Evolutionary conservation across 2,113 vertebrate species (phyloP).

Genomic region (Trematocara macrostoma): DNA sequence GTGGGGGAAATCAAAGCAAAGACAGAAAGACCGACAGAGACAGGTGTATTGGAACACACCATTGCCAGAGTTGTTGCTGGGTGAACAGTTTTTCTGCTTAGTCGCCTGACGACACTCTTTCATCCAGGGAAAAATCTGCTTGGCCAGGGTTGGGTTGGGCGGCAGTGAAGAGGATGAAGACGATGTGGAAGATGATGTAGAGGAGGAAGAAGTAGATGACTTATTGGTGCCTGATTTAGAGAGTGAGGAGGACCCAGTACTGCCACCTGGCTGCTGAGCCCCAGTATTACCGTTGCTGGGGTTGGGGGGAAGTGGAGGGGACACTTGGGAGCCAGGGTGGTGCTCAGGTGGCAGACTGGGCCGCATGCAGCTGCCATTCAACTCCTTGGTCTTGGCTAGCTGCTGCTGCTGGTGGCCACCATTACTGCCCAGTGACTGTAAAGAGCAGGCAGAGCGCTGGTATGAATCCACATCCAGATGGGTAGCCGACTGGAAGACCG

Average conservation of each 20-base stretch:
- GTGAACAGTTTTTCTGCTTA: slow-evolving; percentile 96
- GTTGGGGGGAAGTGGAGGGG: slow-evolving; percentile 80
- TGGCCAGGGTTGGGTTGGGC: slow-evolving; percentile 82
- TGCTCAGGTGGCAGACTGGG: slow-evolving; percentile 82
- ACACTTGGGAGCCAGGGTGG: slow-evolving; percentile 80
- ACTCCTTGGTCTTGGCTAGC: slow-evolving; percentile 86
- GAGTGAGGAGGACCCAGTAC: slow-evolving; percentile 37
- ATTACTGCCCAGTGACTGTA: slow-evolving; percentile 83
- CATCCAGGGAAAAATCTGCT: slow-evolving; percentile 99
- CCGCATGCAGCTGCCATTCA: slow-evolving; percentile 94
- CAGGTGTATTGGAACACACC: slow-evolving; percentile 66
- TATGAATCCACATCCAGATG: slow-evolving; percentile 86
- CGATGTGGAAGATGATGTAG: slow-evolving; percentile 59
- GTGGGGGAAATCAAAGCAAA: neutral
- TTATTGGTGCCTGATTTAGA: slow-evolving; percentile 66
- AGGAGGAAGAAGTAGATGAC: slow-evolving; percentile 68
- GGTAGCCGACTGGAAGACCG: slow-evolving; percentile 79
- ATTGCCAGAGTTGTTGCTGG: slow-evolving; percentile 83
- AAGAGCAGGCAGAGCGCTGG: slow-evolving; percentile 91
- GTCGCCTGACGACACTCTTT: slow-evolving; percentile 94
- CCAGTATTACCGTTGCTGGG: slow-evolving; percentile 72
- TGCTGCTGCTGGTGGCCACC: slow-evolving; percentile 61
- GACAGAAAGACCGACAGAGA: slow-evolving; percentile 18
- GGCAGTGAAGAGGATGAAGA: slow-evolving; percentile 72
- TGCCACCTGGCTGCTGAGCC: slow-evolving; percentile 61